These are phyloP conservation scores for Ormyrus thymus DNA, from an alignment of 2,888 invertebrate species.

Conservation along the genomic window DNA sequence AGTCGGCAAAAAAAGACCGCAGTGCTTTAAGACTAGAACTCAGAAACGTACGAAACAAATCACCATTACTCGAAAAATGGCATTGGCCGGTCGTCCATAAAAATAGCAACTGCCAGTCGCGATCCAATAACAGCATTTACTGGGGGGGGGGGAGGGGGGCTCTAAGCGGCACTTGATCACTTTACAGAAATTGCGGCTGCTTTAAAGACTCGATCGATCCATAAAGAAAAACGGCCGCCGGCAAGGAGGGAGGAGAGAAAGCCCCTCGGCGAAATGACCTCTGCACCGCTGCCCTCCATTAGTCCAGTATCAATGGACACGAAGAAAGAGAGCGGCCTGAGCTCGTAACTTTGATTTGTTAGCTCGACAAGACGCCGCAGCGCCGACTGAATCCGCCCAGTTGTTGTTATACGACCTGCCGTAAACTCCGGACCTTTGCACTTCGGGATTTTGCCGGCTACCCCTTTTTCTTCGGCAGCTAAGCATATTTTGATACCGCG, in stretches of 20 bases:
- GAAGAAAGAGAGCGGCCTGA: not conserved
- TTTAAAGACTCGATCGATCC: no score
- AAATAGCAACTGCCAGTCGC: not conserved
- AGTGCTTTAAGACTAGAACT: no score
- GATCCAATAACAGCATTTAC: no score
- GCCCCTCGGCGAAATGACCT: no score
- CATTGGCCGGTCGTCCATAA: not conserved
- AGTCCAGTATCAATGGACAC: no score
- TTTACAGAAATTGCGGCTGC: not conserved
- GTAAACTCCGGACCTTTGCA: slow-evolving; percentile 52
- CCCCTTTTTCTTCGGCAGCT: not conserved
- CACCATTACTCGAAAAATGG: not conserved
- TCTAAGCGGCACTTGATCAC: not conserved
- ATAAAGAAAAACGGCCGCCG: not conserved
- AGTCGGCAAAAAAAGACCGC: no score
- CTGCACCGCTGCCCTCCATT: no score
- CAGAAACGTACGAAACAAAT: no score
- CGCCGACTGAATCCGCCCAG: slow-evolving; percentile 56
- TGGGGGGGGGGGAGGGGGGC: not conserved
- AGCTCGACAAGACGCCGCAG: slow-evolving; percentile 54
- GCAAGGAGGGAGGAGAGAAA: no score
- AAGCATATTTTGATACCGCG: no score
- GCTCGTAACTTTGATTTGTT: slow-evolving; percentile 57
- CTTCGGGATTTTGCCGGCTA: not conserved
- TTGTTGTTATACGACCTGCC: slow-evolving; percentile 44